Evolutionary conservation across 1,140 invertebrate species (phyloP).

Genomic region (Halesus radiatus): DNA sequence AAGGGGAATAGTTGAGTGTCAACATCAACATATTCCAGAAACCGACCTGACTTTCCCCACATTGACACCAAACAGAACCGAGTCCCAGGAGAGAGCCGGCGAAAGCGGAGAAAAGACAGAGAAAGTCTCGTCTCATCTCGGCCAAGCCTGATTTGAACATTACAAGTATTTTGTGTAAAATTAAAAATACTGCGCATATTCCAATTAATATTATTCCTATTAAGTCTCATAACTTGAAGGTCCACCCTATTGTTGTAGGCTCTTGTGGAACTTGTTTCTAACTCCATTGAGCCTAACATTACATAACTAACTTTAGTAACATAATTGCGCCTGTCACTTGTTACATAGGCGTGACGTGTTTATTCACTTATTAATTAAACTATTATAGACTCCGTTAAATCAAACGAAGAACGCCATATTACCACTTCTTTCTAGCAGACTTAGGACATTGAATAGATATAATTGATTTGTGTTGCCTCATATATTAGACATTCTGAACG

Average conservation of each 20-base stretch:
- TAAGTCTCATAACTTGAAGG: too few species aligned
- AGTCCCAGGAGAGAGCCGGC: neutral
- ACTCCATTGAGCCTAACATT: neutral
- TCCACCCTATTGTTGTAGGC: neutral
- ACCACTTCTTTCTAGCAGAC: neutral
- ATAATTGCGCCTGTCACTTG: neutral
- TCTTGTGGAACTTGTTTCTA: too few species aligned
- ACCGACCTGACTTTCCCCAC: neutral
- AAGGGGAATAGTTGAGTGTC: constrained; percentile 67
- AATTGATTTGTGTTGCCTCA: neutral
- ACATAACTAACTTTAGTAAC: neutral
- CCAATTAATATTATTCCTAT: too few species aligned
- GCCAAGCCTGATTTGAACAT: too few species aligned
- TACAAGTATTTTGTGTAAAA: too few species aligned
- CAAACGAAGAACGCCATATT: too few species aligned
- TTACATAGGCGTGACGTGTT: neutral
- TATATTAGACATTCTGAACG: neutral
- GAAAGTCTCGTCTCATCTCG: neutral
- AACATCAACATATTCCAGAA: constrained; percentile 51
- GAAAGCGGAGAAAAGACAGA: neutral
- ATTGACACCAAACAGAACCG: neutral
- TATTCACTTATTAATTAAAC: neutral
- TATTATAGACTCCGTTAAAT: neutral
- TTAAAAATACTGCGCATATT: too few species aligned
- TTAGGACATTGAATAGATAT: neutral